A percentile compares a stretch with the other conserved stretches of the same genome.
Conservation (phyloP, 2,888 invertebrate species). For the Periphyllus acericola region DNA sequence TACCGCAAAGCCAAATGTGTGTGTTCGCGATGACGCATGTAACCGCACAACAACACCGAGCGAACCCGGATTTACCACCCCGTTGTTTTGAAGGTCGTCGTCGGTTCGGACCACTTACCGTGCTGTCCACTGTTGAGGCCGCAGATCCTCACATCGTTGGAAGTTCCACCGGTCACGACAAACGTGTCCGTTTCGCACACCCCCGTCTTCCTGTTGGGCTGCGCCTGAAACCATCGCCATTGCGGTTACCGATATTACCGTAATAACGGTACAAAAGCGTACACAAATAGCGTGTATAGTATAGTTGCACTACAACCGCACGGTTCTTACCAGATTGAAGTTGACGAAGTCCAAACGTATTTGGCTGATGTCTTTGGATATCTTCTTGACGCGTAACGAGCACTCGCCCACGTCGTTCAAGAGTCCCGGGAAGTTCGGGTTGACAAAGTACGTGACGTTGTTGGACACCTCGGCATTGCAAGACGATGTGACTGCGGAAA, state of each 20-base stretch:
- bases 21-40: no score
- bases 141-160: conserved; percentile 75
- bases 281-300: no score
- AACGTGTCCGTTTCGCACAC: conserved; percentile 80
- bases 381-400: conserved; percentile 78
- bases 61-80: no score
- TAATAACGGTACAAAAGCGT: background rate
- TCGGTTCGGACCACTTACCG: conserved; percentile 70
- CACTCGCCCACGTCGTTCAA: conserved; percentile 77
- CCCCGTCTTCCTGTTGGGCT: conserved; percentile 82
- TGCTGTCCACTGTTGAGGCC: conserved; percentile 88
- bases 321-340: conserved; percentile 77
- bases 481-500: conserved; percentile 71
- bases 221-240: conserved; percentile 72
- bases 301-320: background rate
- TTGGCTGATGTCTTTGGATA: conserved; percentile 83
- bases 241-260: background rate
- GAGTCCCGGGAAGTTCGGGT: conserved; percentile 83
- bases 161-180: conserved; percentile 71
- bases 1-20: no score
- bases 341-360: conserved; percentile 84
- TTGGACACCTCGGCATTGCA: conserved; percentile 79
- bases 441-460: conserved; percentile 85
- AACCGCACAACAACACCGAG: no score
- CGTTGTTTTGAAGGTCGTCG: no score